Percentiles rank a stretch among this genome's conserved stretches.
These are phyloP conservation scores for Dryoscopus gambensis DNA, from an alignment of 2,113 vertebrate species.

Conservation along the genomic window DNA sequence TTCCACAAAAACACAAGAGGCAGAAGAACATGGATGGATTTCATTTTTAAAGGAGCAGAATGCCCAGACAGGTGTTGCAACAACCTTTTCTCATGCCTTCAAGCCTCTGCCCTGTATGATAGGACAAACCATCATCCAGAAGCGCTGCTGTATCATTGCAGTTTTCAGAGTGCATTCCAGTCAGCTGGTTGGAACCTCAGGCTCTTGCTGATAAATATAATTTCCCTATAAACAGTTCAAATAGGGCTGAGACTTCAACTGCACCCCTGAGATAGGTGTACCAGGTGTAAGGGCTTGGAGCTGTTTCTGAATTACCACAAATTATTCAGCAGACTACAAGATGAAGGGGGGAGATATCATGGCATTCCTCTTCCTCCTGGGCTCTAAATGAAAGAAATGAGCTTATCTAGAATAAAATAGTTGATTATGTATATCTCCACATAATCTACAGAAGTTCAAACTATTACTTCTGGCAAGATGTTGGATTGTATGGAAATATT, in stretches of 20 bases:
- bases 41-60: not conserved
- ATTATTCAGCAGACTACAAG: not conserved
- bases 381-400: not conserved
- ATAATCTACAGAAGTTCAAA: not conserved
- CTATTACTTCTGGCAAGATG: not conserved
- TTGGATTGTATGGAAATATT: not conserved
- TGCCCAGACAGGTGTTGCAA: not conserved
- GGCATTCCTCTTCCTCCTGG: not conserved
- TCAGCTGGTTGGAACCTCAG: not conserved
- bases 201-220: not conserved
- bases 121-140: not conserved
- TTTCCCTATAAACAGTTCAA: not conserved
- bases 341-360: not conserved
- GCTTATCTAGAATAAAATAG: not conserved
- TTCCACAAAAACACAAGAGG: not conserved
- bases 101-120: not conserved
- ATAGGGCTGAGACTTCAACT: not conserved
- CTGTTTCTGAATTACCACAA: not conserved
- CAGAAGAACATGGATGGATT: not conserved
- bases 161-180: not conserved
- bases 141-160: not conserved
- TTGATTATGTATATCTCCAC: not conserved
- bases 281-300: not conserved
- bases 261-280: not conserved
- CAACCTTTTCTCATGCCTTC: not conserved